A percentile compares a stretch with the other conserved stretches of the same genome.
These are phyloP conservation scores for Microtus richardsoni DNA, from an alignment of 2,113 vertebrate genomes.

Conservation along the genomic window DNA sequence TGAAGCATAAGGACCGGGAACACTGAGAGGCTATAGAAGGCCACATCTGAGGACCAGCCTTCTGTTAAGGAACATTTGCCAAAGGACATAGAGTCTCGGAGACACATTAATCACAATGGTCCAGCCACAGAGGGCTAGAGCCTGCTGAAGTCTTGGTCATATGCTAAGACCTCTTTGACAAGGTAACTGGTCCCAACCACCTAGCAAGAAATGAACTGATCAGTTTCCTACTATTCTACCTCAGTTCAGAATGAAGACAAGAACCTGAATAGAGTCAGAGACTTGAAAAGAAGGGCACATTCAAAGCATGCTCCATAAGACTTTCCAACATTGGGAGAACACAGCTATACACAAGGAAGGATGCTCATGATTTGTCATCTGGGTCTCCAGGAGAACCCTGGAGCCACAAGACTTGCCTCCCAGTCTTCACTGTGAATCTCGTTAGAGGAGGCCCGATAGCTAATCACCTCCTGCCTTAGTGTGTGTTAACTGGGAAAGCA, in stretches of 20 bases:
- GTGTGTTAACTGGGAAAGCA: background rate
- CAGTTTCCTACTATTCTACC: background rate
- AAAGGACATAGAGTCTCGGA: background rate
- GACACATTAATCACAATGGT: background rate
- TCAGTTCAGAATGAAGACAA: background rate
- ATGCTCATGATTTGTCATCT: background rate
- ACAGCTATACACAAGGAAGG: background rate
- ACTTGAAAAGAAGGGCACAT: background rate
- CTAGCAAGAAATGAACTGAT: background rate
- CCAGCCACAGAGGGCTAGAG: background rate
- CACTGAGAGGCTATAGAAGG: accelerated
- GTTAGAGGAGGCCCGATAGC: background rate
- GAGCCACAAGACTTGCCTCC: background rate
- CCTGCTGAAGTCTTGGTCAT: background rate
- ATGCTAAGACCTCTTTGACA: background rate
- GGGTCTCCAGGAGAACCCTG: background rate
- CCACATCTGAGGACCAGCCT: background rate
- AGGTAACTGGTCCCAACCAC: background rate
- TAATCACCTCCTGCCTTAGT: background rate
- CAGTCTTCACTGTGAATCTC: background rate
- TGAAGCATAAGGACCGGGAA: background rate
- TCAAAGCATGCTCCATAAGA: background rate
- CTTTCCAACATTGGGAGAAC: background rate
- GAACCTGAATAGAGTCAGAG: background rate
- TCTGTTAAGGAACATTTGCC: background rate